Conservation (phyloP, 2,888 invertebrate species). For the Erebia ligea region DNA sequence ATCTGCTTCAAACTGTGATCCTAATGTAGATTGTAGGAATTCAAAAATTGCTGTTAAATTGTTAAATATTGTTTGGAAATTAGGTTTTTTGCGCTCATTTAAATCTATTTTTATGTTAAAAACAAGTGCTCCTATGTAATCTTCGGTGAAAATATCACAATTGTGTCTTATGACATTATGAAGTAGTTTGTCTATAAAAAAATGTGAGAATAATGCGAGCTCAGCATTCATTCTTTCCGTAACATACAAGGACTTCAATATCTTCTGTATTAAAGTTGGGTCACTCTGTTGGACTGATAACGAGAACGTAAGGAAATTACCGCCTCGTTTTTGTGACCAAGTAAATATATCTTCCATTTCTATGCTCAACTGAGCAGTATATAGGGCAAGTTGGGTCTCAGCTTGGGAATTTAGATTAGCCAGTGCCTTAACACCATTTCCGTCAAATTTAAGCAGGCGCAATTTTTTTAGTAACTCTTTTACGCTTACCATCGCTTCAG, state of each 20-base stretch:
- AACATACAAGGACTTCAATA: constrained; percentile 67
- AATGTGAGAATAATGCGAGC: constrained; percentile 70
- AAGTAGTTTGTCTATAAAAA: constrained; percentile 68
- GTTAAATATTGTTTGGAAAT: constrained; percentile 71
- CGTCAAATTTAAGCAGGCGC: constrained; percentile 59
- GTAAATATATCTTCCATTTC: constrained; percentile 76
- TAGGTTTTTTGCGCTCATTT: constrained; percentile 62
- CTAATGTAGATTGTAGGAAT: constrained; percentile 72
- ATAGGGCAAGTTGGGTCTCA: constrained; percentile 70
- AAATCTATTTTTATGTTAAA: constrained; percentile 72
- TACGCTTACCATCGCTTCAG: constrained; percentile 62
- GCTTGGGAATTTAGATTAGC: constrained; percentile 60
- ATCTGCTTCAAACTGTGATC: constrained; percentile 66
- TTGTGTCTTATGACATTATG: constrained; percentile 71
- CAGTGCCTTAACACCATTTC: constrained; percentile 60
- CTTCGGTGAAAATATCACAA: constrained; percentile 75
- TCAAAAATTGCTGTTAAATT: constrained; percentile 77
- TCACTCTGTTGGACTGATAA: constrained; percentile 74
- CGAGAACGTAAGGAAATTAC: constrained; percentile 64
- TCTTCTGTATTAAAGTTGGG: constrained; percentile 62
- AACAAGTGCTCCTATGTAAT: constrained; percentile 68
- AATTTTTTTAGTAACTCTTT: constrained; percentile 58
- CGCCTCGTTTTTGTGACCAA: constrained; percentile 69
- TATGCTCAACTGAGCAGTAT: constrained; percentile 67
- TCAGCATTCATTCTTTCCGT: constrained; percentile 72